phyloP scores from a whole-genome alignment of 2,888 invertebrate species.

The Amphiduros pacificus region DNA sequence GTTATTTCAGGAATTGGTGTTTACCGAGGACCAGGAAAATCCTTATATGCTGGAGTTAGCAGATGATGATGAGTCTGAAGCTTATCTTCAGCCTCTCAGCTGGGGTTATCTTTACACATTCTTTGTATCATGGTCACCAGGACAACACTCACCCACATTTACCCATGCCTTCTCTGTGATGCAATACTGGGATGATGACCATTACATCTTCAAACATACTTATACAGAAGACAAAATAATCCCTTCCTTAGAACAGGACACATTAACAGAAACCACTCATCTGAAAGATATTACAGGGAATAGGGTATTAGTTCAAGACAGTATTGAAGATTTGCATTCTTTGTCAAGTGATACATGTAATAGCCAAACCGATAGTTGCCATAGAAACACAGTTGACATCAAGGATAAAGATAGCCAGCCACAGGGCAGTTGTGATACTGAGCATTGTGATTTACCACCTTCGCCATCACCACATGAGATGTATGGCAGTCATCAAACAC shows the following conservation, averaged over 20 bases:
- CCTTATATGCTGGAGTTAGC: not conserved
- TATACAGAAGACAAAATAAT: not conserved
- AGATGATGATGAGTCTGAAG: not conserved
- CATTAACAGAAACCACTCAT: too few relatives aligned
- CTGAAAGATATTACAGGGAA: too few relatives aligned
- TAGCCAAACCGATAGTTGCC: not conserved
- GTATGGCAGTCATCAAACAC: not conserved
- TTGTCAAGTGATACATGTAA: not conserved
- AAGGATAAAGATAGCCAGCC: too few relatives aligned
- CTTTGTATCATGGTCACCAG: not conserved
- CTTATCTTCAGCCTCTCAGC: not conserved
- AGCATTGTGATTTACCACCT: too few relatives aligned
- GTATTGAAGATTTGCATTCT: not conserved
- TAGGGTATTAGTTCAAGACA: too few relatives aligned
- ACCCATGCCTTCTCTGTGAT: not conserved
- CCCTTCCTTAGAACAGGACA: too few relatives aligned
- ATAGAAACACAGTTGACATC: too few relatives aligned
- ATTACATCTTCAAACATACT: constrained; percentile 4
- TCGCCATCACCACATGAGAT: too few relatives aligned
- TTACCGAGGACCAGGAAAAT: not conserved
- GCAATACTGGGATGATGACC: constrained; percentile 7
- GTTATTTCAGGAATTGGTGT: constrained; percentile 15
- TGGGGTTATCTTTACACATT: constrained; percentile 9
- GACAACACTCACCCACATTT: not conserved
- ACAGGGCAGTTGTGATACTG: too few relatives aligned